A percentile compares a stretch with the other conserved stretches of the same genome.
Conservation (phyloP, 2,888 invertebrate genomes). For the Nycteola revayana region DNA sequence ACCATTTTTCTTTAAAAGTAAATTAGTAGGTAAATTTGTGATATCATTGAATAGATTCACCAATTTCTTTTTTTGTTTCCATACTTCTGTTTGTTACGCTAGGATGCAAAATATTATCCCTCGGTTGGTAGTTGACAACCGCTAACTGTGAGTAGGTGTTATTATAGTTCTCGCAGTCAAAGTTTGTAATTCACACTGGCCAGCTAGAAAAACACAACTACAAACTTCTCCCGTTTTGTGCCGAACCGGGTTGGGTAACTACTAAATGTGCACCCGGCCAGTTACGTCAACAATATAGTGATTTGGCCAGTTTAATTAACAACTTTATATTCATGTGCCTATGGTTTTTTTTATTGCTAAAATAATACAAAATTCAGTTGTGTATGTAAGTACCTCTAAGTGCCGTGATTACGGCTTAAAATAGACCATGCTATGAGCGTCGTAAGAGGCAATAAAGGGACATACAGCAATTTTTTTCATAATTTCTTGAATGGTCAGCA, state of each 20-base stretch:
- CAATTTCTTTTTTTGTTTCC: too few species aligned
- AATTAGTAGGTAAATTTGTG: too few species aligned
- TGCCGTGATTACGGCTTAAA: too few species aligned
- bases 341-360: too few species aligned
- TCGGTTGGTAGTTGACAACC: slow-evolving; percentile 5
- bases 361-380: too few species aligned
- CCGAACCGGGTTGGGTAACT: slow-evolving; percentile 24
- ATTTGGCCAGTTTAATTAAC: slow-evolving; percentile 26
- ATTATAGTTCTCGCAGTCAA: slow-evolving; percentile 19
- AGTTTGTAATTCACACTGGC: slow-evolving; percentile 25
- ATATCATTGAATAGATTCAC: too few species aligned
- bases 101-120: slow-evolving; percentile 5
- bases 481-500: too few species aligned
- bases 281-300: slow-evolving; percentile 22
- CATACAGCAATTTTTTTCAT: too few species aligned
- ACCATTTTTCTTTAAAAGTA: too few species aligned
- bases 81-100: too few species aligned
- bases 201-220: slow-evolving; percentile 39
- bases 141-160: slow-evolving; percentile 13
- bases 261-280: slow-evolving; percentile 26
- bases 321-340: slow-evolving; percentile 14
- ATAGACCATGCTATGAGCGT: too few species aligned
- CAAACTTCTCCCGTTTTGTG: slow-evolving; percentile 36
- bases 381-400: slow-evolving; percentile 5
- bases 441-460: too few species aligned